Percentiles rank a stretch among this genome's conserved stretches.
Conservation (phyloP, 37 sponge, comb jelly and placozoan genomes). For the Chondrosia reniformis region DNA sequence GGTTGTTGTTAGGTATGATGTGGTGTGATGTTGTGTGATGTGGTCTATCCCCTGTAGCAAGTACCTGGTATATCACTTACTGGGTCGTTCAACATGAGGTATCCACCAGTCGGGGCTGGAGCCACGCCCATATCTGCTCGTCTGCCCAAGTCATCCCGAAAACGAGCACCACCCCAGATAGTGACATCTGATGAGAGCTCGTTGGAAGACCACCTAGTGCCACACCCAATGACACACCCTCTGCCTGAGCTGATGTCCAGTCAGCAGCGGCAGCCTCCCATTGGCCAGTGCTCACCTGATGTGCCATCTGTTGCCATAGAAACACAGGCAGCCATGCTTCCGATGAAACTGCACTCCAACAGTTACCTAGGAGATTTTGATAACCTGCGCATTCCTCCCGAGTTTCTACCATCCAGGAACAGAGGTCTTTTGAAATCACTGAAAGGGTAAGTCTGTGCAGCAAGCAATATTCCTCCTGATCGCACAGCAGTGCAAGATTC, state of each 20-base stretch:
- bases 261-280: slow-evolving; percentile 2
- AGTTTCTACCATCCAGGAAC: slow-evolving; percentile 9
- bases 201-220: not conserved
- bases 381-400: slow-evolving; percentile 12
- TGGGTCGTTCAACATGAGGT: no score
- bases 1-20: no score
- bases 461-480: no score
- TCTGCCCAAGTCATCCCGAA: not conserved
- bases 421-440: slow-evolving; percentile 8
- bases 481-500: no score
- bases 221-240: no score
- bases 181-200: slow-evolving; percentile 8
- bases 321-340: not conserved
- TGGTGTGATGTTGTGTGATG: no score
- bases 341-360: slow-evolving; percentile 12
- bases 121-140: not conserved
- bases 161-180: slow-evolving; percentile 16
- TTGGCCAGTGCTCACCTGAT: slow-evolving; percentile 15
- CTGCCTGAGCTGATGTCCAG: no score
- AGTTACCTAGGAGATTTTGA: slow-evolving; percentile 18
- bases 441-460: slow-evolving; percentile 16
- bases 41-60: no score
- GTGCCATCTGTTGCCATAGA: not conserved
- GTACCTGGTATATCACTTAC: no score
- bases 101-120: no score